Conservation (phyloP, 2,113 vertebrate genomes). For the Sarotherodon lohbergeri region DNA sequence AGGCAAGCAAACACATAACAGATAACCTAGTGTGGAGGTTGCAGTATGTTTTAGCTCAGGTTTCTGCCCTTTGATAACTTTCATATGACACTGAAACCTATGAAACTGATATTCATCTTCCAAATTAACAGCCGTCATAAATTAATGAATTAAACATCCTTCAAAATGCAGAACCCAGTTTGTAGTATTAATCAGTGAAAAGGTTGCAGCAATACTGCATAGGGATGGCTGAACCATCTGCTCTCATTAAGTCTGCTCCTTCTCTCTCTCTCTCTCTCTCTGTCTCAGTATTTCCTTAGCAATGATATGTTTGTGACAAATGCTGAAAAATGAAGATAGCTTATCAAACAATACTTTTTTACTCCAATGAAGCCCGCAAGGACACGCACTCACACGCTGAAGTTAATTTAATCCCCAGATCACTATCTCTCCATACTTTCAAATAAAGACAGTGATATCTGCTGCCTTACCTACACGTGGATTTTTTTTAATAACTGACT, state of each 20-base stretch:
- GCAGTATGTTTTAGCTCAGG: neutral
- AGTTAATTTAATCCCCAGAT: neutral
- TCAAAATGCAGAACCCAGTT: neutral
- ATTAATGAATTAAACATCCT: neutral
- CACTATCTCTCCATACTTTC: neutral
- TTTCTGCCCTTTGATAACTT: neutral
- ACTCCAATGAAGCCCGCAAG: neutral
- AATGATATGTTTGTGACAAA: neutral
- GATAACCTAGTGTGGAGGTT: neutral
- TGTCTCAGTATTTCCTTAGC: neutral
- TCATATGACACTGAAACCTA: neutral
- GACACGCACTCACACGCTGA: neutral
- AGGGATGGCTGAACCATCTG: neutral
- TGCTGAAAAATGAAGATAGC: neutral
- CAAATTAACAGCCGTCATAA: neutral
- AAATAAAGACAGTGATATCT: neutral
- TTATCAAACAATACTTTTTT: neutral
- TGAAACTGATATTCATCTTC: neutral
- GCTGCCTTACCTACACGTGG: neutral
- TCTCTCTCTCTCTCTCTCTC: neutral
- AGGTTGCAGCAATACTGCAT: neutral
- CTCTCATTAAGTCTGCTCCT: neutral
- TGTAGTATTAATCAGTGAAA: neutral
- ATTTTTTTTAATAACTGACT: neutral
- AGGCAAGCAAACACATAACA: neutral